Percentiles rank a stretch among this genome's conserved stretches.
Conservation (phyloP, 2,113 vertebrate genomes). For the Bothrops jararaca region DNA sequence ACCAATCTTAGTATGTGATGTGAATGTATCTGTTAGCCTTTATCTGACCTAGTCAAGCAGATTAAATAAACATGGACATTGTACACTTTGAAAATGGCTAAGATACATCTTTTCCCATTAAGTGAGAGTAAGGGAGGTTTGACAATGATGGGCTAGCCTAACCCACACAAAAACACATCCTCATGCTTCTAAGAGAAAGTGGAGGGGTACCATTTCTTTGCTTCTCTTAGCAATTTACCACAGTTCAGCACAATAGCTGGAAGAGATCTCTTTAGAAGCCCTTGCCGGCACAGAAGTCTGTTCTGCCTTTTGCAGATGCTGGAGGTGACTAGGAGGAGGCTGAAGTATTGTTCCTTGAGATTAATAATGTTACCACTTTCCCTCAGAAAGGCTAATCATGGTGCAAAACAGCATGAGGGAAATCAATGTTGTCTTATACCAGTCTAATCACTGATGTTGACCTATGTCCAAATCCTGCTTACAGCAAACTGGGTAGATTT, state of each 20-base stretch:
- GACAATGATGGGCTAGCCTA: background rate
- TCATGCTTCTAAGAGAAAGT: background rate
- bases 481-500: background rate
- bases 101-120: background rate
- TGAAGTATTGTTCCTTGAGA: background rate
- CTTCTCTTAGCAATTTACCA: background rate
- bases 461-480: background rate
- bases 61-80: background rate
- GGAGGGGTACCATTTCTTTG: background rate
- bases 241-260: background rate
- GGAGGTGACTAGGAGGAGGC: background rate
- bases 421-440: background rate
- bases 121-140: background rate
- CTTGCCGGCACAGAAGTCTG: background rate
- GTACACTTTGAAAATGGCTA: background rate
- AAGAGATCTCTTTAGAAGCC: background rate
- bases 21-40: background rate
- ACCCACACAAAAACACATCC: background rate
- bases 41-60: background rate
- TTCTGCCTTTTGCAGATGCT: background rate
- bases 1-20: background rate
- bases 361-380: background rate
- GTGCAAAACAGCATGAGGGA: background rate
- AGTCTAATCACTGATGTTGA: background rate
- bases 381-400: background rate